phyloP scores from a whole-genome alignment of 2,113 vertebrate genomes.

The Gymnarchus niloticus region DNA sequence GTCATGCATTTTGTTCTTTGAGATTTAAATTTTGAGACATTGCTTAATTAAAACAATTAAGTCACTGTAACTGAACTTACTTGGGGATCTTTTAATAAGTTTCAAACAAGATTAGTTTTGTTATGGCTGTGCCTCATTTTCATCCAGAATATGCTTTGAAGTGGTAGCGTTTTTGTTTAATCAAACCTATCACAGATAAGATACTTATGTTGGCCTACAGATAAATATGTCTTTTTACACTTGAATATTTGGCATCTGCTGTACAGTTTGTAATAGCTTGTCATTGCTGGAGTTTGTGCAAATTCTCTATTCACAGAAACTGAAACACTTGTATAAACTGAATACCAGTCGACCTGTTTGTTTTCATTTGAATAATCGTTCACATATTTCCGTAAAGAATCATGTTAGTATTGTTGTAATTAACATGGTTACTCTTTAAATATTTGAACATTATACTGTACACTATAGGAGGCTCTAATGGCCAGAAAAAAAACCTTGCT shows the following conservation, averaged over 20 bases:
- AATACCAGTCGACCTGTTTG: constrained; percentile 18
- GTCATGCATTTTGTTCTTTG: constrained; percentile 37
- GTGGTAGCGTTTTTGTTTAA: constrained; percentile 27
- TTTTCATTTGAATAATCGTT: constrained; percentile 42
- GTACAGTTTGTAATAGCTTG: constrained; percentile 63
- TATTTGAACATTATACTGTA: constrained; percentile 60
- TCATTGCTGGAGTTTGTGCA: constrained; percentile 61
- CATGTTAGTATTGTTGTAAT: constrained; percentile 65
- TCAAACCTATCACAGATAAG: not conserved
- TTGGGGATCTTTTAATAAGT: constrained; percentile 35
- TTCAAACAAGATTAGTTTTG: constrained; percentile 56
- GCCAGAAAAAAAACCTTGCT: constrained; percentile 76
- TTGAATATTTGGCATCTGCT: constrained; percentile 39
- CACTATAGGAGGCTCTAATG: constrained; percentile 63
- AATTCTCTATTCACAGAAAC: constrained; percentile 33
- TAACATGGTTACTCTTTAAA: constrained; percentile 63
- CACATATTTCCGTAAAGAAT: constrained; percentile 66
- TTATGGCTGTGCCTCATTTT: constrained; percentile 37
- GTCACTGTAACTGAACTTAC: constrained; percentile 63
- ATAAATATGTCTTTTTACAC: constrained; percentile 32
- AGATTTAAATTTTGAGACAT: constrained; percentile 31
- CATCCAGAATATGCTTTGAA: constrained; percentile 26
- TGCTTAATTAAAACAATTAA: constrained; percentile 46
- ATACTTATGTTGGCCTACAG: constrained; percentile 11
- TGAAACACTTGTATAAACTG: constrained; percentile 44